Base-by-base conservation (phyloP, 1,140 invertebrate species). In the Amphibalanus amphitrite region DNA sequence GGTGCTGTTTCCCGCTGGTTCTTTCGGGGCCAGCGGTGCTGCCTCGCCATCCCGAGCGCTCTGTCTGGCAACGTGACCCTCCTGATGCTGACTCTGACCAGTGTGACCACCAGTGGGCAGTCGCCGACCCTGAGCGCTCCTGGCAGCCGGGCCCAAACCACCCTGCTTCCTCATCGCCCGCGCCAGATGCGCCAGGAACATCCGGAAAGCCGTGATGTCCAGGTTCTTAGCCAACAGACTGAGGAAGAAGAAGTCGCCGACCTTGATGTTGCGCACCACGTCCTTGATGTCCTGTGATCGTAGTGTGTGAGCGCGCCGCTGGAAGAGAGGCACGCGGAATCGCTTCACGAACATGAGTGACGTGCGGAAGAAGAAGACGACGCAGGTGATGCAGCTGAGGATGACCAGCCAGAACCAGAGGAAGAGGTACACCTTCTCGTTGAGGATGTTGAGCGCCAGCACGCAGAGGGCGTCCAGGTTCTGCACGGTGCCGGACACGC, bases 391-490 rank as follows among this genome's bases (percentile, higher is more conserved):
- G 3, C 47, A 80, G 67, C 29, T 77, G 74, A 28, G 79, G 20
- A 65, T 65, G 64, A 15, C 72, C 29, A 81, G 77, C 80, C 80
- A 81, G 74, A 81, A 81, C 80, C 80, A 81, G 28, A 81, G 73
- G 71, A 79, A 77, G 0, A 86, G 83, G 78, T 90, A 93, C 40
- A 93, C 90, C 81, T 93, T 93, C 77, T 93, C 91, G 78, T 93
- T 91, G 75, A 93, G 85, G 70, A 93, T 87, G 78, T 93, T 93
- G 67, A 92, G 80, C 0, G 90, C 89, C 85, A 92, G 88, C 1
- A 92, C 85, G 74, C 90, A 92, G 72, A 92, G 83, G 0, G 89
- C 88, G 75, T 92, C 90, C 78, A 67, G 26, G 65, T 26, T 28
- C 28, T 67, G 10, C 3, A 67, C 8, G 8, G 3, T 67, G 65